Evolutionary conservation across 2,888 invertebrate species (phyloP), one percentile per base, ranked within the genome.

Genomic region (Sepiola atlantica): DNA sequence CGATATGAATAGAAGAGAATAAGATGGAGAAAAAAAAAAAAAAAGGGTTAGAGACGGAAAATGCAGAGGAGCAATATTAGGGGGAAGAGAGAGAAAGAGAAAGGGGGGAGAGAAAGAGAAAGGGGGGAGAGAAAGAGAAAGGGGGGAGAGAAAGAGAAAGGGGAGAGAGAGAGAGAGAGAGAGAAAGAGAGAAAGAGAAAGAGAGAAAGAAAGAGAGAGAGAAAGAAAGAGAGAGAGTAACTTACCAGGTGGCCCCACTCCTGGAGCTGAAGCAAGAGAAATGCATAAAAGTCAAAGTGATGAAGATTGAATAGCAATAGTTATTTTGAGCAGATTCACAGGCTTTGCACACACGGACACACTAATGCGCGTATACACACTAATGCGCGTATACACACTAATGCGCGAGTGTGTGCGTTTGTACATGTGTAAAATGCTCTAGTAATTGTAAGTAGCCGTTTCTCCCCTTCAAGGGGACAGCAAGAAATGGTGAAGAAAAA

Each of bases 251-350:
- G 93, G 93, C 32, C 93, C 93, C 55, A 93, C 57, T 61, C 93
- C 93, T n/a, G 93, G 57, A 61, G 93, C 57, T 93, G 55, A 93
- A 93, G 93, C 93, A 93, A 93, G 93, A 93, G 61, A 93, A 93
- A 55, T 61, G 93, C 93, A 93, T 28, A 45, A 92, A 55, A 61
- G 57, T 93, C 93, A 93, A 35, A 35, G 55, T 61, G 92, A 92
- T 77, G 77, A 77, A 77, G 77, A 45, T 45, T 45, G 45, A 77
- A 77, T 77, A 77, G 77, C 77, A 77, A 77, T 77, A 77, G 77
- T 32, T 77, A 77, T 77, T 45, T 77, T 32, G 77, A 77, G 77
- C 77, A 77, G n/a, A 77, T 77, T n/a, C 77, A 77, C 77, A 45
- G 2, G 45, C 45, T 8, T 45, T 45, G 45, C 8, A 77, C 61